These are phyloP conservation scores for Agrotis ipsilon DNA, from an alignment of 2,888 invertebrate species.

Conservation along the genomic window DNA sequence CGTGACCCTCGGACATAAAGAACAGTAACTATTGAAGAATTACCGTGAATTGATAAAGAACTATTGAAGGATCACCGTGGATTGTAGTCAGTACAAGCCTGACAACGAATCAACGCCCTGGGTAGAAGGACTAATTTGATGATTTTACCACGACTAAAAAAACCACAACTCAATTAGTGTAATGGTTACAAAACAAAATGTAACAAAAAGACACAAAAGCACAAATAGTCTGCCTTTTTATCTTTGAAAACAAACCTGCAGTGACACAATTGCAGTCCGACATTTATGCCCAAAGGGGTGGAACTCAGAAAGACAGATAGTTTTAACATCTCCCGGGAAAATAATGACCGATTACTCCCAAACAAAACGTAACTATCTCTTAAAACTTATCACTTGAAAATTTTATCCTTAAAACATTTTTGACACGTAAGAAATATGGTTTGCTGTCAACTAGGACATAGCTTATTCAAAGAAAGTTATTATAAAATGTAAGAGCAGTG, in stretches of 20 bases:
- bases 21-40: no score
- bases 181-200: no score
- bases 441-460: slow-evolving; percentile 46
- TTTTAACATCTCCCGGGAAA: slow-evolving; percentile 10
- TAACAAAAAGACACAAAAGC: neutral
- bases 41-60: no score
- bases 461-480: slow-evolving; percentile 55
- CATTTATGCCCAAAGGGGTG: neutral
- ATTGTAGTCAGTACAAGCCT: no score
- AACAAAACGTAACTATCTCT: slow-evolving; percentile 20
- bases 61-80: no score
- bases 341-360: slow-evolving; percentile 25
- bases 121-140: no score
- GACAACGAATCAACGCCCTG: no score
- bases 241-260: neutral
- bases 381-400: slow-evolving; percentile 55
- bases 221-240: neutral
- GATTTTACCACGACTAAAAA: no score
- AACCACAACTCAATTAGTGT: no score
- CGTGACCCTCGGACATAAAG: no score
- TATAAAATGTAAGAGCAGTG: slow-evolving; percentile 54
- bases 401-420: slow-evolving; percentile 54
- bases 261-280: neutral
- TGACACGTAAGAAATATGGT: slow-evolving; percentile 55
- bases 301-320: slow-evolving; percentile 14